Percentiles rank a stretch among this genome's conserved stretches.
phyloP scores from a whole-genome alignment of 2,888 invertebrate species.

The Spicauda simplicius region DNA sequence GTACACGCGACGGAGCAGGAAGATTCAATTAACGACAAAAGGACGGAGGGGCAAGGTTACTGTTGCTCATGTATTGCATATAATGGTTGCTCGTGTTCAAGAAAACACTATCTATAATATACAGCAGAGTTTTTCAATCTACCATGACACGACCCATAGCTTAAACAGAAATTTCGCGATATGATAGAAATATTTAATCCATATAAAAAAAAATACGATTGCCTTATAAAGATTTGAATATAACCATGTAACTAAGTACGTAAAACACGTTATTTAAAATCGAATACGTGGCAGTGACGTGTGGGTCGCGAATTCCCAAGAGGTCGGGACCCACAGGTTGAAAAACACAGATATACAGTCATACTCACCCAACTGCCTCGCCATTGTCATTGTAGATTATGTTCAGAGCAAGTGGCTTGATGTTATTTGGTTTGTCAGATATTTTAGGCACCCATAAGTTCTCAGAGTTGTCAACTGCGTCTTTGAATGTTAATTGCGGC shows the following conservation, averaged over 20 bases:
- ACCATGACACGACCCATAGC: too few species aligned
- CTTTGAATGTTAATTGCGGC: constrained; percentile 94
- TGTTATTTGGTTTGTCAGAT: constrained; percentile 93
- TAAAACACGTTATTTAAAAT: too few species aligned
- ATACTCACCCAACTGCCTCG: constrained; percentile 83
- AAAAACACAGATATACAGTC: too few species aligned
- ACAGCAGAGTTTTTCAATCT: too few species aligned
- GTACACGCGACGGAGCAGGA: constrained; percentile 28
- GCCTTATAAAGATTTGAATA: too few species aligned
- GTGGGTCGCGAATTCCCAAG: too few species aligned
- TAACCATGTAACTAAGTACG: too few species aligned
- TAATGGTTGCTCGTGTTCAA: constrained; percentile 14
- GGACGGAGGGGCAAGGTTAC: constrained; percentile 31
- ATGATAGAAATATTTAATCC: too few species aligned
- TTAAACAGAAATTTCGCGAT: too few species aligned
- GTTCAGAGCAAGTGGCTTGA: constrained; percentile 91
- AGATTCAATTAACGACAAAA: constrained; percentile 33
- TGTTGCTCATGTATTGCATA: constrained; percentile 27
- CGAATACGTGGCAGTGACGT: too few species aligned
- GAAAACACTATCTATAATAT: constrained; percentile 8
- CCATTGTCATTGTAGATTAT: constrained; percentile 88
- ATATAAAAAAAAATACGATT: too few species aligned
- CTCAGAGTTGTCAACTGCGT: constrained; percentile 92
- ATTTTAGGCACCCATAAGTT: constrained; percentile 93
- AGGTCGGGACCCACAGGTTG: too few species aligned